phyloP scores from a whole-genome alignment of 2,888 invertebrate species.

The Phyllotreta striolata region DNA sequence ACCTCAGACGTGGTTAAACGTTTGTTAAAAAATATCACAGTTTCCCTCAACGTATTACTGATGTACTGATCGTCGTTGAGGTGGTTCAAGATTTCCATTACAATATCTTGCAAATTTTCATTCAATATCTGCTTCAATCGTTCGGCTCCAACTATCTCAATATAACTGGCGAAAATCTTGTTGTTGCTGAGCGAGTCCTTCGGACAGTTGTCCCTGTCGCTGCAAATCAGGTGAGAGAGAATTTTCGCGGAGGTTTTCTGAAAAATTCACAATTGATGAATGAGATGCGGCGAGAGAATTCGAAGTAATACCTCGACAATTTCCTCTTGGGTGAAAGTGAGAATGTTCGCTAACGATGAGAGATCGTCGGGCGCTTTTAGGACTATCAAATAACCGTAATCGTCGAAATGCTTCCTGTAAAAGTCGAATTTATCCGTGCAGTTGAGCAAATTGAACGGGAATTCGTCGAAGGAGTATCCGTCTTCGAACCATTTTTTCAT shows the following conservation, averaged over 20 bases:
- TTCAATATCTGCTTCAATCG: constrained; percentile 41
- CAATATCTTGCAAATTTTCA: constrained; percentile 49
- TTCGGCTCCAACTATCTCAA: constrained; percentile 50
- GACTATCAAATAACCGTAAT: constrained; percentile 60
- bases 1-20: constrained; percentile 58
- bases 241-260: constrained; percentile 47
- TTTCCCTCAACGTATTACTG: constrained; percentile 40
- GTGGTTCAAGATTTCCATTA: constrained; percentile 53
- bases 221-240: constrained; percentile 46
- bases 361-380: constrained; percentile 52
- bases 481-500: constrained; percentile 58
- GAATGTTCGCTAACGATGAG: constrained; percentile 36
- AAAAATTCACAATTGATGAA: constrained; percentile 33
- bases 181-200: constrained; percentile 48
- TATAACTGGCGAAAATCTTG: constrained; percentile 50
- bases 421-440: constrained; percentile 58
- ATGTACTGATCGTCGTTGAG: constrained; percentile 54
- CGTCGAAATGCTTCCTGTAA: constrained; percentile 57
- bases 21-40: constrained; percentile 51
- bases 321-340: constrained; percentile 38
- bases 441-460: constrained; percentile 58
- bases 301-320: constrained; percentile 42
- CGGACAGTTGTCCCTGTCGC: constrained; percentile 48
- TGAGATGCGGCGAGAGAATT: background rate
- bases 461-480: constrained; percentile 50